Evolutionary conservation across 2,888 invertebrate species (phyloP).

Genomic region (Drosophila merina): DNA sequence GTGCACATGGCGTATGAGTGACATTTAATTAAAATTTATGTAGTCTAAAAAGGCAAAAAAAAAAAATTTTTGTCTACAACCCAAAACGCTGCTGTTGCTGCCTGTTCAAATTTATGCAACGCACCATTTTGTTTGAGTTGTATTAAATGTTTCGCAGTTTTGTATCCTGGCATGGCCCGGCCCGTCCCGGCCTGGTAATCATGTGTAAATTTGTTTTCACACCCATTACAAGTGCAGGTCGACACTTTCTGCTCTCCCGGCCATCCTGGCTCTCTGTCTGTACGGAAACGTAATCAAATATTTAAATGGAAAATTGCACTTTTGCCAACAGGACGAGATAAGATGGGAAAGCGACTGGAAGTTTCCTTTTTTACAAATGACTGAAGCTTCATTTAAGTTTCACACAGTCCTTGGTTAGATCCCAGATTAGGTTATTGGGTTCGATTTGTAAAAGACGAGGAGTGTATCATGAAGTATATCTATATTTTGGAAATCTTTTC

Average conservation of each 20-base stretch:
- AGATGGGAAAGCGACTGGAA: constrained; percentile 27
- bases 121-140: constrained; percentile 79
- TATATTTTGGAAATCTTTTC: background rate
- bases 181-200: constrained; percentile 63
- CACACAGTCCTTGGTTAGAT: constrained; percentile 6
- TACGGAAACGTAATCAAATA: constrained; percentile 61
- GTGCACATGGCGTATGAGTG: constrained; percentile 82
- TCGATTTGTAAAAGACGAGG: background rate
- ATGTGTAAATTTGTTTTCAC: constrained; percentile 80
- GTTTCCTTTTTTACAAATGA: constrained; percentile 23
- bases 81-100: constrained; percentile 20
- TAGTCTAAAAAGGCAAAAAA: constrained; percentile 71
- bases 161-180: constrained; percentile 45
- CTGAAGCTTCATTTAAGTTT: constrained; percentile 40
- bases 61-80: constrained; percentile 20
- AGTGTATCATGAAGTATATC: background rate
- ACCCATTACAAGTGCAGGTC: constrained; percentile 54
- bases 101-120: constrained; percentile 77
- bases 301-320: constrained; percentile 73
- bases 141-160: constrained; percentile 74
- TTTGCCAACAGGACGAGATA: constrained; percentile 12
- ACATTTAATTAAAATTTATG: constrained; percentile 83
- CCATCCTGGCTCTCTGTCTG: constrained; percentile 32
- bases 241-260: constrained; percentile 10
- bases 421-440: background rate